Evolutionary conservation across 2,888 invertebrate genomes (phyloP).

Genomic region (Erebia epiphron): DNA sequence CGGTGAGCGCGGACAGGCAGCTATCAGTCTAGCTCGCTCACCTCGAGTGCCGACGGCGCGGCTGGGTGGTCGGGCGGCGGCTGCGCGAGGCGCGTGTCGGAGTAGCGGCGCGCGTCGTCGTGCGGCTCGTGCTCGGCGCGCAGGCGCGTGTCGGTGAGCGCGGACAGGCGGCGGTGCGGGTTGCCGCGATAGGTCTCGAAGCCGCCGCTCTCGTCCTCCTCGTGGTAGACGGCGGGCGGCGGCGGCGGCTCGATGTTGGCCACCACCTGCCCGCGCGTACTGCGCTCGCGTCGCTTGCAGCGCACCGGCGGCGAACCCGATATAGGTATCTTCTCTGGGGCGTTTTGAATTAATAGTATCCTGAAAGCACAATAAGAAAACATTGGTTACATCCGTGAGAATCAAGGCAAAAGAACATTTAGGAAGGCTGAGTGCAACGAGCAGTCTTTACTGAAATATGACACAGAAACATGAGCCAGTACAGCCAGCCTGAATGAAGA

Average conservation of each 20-base stretch:
- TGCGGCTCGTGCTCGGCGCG: conserved; percentile 24
- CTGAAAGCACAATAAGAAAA: conserved; percentile 65
- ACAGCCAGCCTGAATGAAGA: too few relatives aligned
- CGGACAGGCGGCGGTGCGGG: conserved; percentile 66
- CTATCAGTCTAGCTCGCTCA: background rate
- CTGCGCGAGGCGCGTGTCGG: conserved; percentile 50
- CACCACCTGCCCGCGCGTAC: conserved; percentile 81
- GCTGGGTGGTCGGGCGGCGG: conserved; percentile 42
- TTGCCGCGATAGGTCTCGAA: conserved; percentile 76
- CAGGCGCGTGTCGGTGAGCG: conserved; percentile 48
- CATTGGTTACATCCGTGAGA: background rate
- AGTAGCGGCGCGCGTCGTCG: conserved; percentile 49
- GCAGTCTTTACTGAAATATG: too few relatives aligned
- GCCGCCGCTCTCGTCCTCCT: conserved; percentile 79
- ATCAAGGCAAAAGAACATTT: too few relatives aligned
- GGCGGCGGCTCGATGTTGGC: conserved; percentile 85
- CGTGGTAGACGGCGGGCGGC: conserved; percentile 66
- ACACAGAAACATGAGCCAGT: too few relatives aligned
- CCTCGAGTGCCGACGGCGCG: conserved; percentile 31
- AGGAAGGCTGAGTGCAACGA: too few relatives aligned
- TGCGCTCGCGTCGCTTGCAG: conserved; percentile 75
- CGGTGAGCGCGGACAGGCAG: conserved; percentile 43
- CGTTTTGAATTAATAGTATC: conserved; percentile 96
- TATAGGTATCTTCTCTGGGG: conserved; percentile 90
- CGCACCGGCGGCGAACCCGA: conserved; percentile 84